Conservation (phyloP, 2,113 vertebrate genomes). For the Anolis carolinensis region DNA sequence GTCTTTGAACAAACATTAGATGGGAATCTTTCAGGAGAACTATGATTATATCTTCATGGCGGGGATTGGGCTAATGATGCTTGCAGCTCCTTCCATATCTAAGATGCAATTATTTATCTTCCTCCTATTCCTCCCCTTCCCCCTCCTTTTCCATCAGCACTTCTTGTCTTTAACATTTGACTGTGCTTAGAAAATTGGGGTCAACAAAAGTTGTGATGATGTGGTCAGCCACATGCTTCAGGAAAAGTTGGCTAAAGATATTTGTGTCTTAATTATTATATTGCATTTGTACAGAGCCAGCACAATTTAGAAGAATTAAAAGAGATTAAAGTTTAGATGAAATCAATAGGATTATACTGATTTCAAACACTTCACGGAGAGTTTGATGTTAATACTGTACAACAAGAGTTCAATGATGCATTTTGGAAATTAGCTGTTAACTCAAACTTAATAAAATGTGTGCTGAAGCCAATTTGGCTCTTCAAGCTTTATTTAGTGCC, state of each 20-base stretch:
- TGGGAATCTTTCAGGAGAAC: too few relatives aligned
- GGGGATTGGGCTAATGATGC: too few relatives aligned
- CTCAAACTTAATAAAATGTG: conserved; percentile 27
- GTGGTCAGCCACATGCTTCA: too few relatives aligned
- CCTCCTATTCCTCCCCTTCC: too few relatives aligned
- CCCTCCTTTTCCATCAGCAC: too few relatives aligned
- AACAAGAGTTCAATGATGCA: neutral
- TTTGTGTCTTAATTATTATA: neutral
- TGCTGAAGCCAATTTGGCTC: neutral
- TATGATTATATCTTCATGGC: too few relatives aligned
- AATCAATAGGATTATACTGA: neutral
- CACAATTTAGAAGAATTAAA: neutral
- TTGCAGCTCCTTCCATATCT: too few relatives aligned
- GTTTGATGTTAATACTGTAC: neutral
- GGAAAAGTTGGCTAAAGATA: neutral
- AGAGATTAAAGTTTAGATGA: neutral
- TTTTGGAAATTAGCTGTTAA: conserved; percentile 10
- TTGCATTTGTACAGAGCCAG: neutral
- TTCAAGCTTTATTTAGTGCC: neutral
- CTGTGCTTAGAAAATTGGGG: too few relatives aligned
- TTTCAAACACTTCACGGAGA: neutral
- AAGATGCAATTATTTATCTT: too few relatives aligned
- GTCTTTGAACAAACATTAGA: too few relatives aligned
- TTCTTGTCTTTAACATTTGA: too few relatives aligned
- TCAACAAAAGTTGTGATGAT: too few relatives aligned